Evolutionary conservation across 2,113 vertebrate genomes (phyloP).

Genomic region (Dicerorhinus sumatrensis): DNA sequence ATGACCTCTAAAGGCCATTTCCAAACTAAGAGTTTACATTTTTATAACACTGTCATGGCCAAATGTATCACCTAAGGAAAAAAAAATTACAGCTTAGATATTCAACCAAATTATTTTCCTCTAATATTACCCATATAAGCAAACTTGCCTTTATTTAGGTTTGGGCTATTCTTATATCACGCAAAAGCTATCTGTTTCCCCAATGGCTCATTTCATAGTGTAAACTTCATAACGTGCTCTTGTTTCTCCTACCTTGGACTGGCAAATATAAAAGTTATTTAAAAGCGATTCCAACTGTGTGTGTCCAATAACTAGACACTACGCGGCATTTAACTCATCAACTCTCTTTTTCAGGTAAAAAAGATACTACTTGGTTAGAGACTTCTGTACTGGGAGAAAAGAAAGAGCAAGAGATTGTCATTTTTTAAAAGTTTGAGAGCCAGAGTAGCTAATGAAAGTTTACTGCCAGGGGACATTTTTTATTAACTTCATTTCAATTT

Average conservation of each 20-base stretch:
- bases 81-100: background rate
- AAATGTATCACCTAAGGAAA: background rate
- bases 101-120: background rate
- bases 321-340: background rate
- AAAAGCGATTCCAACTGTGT: background rate
- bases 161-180: background rate
- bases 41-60: background rate
- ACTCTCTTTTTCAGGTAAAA: background rate
- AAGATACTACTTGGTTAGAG: background rate
- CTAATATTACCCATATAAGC: background rate
- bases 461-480: background rate
- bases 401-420: background rate
- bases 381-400: background rate
- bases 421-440: slow-evolving; percentile 30
- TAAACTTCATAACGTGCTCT: background rate
- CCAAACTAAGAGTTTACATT: background rate
- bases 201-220: background rate
- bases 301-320: background rate
- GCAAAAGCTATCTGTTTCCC: background rate
- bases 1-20: background rate
- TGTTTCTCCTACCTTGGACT: background rate
- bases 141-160: background rate
- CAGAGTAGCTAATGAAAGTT: slow-evolving; percentile 35
- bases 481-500: slow-evolving; percentile 48
- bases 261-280: background rate